A percentile compares a stretch with the other conserved stretches of the same genome.
These are phyloP conservation scores for Nomia melanderi DNA, from an alignment of 1,140 invertebrate genomes.

Conservation along the genomic window DNA sequence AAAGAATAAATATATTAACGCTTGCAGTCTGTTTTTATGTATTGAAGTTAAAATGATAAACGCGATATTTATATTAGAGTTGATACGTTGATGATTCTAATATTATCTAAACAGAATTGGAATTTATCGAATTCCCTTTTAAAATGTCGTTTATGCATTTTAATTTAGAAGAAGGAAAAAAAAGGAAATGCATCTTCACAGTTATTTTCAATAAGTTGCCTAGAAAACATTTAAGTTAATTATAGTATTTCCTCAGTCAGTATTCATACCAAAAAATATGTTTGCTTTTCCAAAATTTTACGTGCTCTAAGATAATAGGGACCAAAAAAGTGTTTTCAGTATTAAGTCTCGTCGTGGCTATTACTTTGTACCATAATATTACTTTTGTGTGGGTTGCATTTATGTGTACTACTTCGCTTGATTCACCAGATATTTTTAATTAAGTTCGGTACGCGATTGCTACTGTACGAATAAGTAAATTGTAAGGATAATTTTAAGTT, in stretches of 20 bases:
- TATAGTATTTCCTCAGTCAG: not conserved
- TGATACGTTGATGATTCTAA: constrained; percentile 12
- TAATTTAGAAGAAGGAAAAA: not conserved
- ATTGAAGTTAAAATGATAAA: constrained; percentile 2
- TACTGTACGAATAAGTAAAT: not conserved
- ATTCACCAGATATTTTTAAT: not conserved
- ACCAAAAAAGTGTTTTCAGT: constrained; percentile 55
- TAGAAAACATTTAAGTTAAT: constrained; percentile 1
- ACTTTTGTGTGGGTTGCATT: constrained; percentile 13
- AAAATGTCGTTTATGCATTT: not conserved
- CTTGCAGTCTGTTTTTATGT: constrained; percentile 15
- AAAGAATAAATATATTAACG: not conserved
- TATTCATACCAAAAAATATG: not conserved
- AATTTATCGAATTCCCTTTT: not conserved
- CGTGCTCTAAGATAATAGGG: constrained; percentile 37
- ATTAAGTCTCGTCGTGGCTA: constrained; percentile 38
- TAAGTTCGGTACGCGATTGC: not conserved
- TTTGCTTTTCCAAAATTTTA: constrained; percentile 6
- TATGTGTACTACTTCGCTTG: not conserved
- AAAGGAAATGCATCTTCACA: not conserved
- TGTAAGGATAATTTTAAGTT: constrained; percentile 6
- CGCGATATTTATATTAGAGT: constrained; percentile 9
- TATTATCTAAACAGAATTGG: not conserved
- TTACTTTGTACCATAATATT: constrained; percentile 5
- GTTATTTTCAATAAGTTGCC: not conserved